Percentiles rank a stretch among this genome's conserved stretches.
phyloP scores from a whole-genome alignment of 2,113 vertebrate genomes.

The Pardalotus punctatus region DNA sequence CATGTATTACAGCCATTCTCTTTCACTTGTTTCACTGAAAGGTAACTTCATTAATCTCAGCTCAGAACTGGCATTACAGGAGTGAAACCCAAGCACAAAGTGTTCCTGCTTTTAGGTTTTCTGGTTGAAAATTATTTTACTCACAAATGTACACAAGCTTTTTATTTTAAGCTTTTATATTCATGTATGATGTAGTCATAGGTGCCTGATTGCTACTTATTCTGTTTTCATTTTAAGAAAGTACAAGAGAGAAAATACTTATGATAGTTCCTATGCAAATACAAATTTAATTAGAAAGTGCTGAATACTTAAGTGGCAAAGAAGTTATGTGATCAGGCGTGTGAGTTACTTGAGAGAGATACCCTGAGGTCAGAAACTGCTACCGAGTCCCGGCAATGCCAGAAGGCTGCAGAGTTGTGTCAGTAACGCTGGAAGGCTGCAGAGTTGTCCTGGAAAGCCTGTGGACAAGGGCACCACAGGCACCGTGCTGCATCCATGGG shows the following conservation, averaged over 20 bases:
- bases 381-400: accelerated
- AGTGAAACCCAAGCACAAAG: neutral
- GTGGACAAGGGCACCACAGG: neutral
- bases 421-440: neutral
- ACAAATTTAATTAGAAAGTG: neutral
- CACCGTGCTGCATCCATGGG: neutral
- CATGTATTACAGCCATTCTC: neutral
- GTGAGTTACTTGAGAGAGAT: neutral
- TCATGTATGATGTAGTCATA: neutral
- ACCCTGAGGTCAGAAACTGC: neutral
- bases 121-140: neutral
- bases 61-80: neutral
- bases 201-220: neutral
- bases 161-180: neutral
- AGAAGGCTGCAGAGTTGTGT: too few relatives aligned
- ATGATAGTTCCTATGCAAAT: neutral
- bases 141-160: neutral
- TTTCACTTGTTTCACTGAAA: neutral
- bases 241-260: neutral
- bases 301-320: neutral
- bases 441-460: neutral
- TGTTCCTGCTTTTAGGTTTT: neutral
- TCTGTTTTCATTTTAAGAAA: neutral
- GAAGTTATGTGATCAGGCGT: neutral
- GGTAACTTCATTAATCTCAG: neutral